Conservation (phyloP, 2,888 invertebrate species). For the Amblyjoppa fuscipennis region DNA sequence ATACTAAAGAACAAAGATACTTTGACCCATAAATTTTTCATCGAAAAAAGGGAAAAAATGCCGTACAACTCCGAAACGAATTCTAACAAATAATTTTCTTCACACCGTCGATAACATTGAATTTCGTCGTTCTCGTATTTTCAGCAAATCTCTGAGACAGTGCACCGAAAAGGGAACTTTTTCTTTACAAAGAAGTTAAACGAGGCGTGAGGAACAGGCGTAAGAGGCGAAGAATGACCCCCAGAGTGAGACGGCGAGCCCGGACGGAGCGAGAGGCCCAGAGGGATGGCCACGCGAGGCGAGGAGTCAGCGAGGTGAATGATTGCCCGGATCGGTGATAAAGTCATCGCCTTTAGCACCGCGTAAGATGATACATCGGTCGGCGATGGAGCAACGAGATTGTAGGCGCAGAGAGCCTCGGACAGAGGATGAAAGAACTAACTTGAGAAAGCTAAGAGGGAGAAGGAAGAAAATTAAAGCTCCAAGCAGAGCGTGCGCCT, state of each 20-base stretch:
- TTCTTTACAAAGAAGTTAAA: not conserved
- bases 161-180: not conserved
- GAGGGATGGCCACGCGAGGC: conserved; percentile 69
- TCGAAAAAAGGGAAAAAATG: not conserved
- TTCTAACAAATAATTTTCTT: not conserved
- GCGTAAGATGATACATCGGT: conserved; percentile 85
- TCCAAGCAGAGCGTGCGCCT: not conserved
- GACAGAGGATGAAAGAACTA: conserved; percentile 5
- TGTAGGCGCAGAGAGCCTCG: conserved; percentile 66
- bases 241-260: conserved; percentile 36
- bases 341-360: conserved; percentile 85
- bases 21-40: not conserved
- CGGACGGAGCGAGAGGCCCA: conserved; percentile 56
- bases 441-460: not conserved
- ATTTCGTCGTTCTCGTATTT: not conserved
- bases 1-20: not conserved
- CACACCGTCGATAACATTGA: not conserved
- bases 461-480: conserved; percentile 23
- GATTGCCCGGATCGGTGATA: conserved; percentile 84
- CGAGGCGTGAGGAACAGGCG: conserved; percentile 28
- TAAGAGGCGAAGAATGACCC: conserved; percentile 40
- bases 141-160: not conserved
- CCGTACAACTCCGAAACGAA: not conserved
- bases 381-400: conserved; percentile 82
- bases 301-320: conserved; percentile 76